Percentiles rank a stretch among this genome's conserved stretches.
These are phyloP conservation scores for Drosophila niveifrons DNA, from an alignment of 2,888 invertebrate species.

Conservation along the genomic window DNA sequence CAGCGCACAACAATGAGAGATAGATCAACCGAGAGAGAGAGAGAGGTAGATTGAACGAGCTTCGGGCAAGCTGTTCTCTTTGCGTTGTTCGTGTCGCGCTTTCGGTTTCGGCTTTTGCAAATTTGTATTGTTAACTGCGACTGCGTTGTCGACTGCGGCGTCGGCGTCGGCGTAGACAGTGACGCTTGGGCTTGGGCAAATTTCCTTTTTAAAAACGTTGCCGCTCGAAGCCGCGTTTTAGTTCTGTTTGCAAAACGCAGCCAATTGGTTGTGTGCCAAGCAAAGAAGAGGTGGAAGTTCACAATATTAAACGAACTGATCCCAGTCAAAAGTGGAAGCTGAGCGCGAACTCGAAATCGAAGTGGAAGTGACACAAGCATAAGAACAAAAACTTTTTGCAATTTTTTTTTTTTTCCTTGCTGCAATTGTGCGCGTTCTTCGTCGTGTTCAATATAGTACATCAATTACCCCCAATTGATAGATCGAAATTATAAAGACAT, in stretches of 20 bases:
- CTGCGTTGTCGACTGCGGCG: conserved; percentile 30
- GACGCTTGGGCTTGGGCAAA: conserved; percentile 65
- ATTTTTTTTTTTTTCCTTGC: not conserved
- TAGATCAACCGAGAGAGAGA: conserved; percentile 7
- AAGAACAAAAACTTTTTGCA: not conserved
- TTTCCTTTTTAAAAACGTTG: conserved; percentile 73
- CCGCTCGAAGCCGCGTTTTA: conserved; percentile 71
- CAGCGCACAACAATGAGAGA: not conserved
- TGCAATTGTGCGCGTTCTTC: conserved; percentile 11
- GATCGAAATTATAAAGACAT: not conserved
- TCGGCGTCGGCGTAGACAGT: conserved; percentile 25
- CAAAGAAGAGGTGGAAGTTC: conserved; percentile 10
- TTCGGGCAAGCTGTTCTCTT: conserved; percentile 6
- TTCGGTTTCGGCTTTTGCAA: conserved; percentile 33
- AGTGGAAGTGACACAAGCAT: not conserved
- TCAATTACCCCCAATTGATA: conserved; percentile 32
- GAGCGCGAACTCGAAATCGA: conserved; percentile 7
- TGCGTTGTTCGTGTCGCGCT: conserved; percentile 14
- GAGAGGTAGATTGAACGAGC: not conserved
- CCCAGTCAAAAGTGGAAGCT: not conserved
- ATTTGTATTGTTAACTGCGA: conserved; percentile 44
- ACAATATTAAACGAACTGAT: too few relatives aligned
- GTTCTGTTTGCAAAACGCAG: conserved; percentile 83
- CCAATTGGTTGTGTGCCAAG: conserved; percentile 75
- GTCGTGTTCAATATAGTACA: conserved; percentile 21